These are phyloP conservation scores for Ibycter americanus DNA, from an alignment of 2,797 vertebrate species.

Conservation along the genomic window DNA sequence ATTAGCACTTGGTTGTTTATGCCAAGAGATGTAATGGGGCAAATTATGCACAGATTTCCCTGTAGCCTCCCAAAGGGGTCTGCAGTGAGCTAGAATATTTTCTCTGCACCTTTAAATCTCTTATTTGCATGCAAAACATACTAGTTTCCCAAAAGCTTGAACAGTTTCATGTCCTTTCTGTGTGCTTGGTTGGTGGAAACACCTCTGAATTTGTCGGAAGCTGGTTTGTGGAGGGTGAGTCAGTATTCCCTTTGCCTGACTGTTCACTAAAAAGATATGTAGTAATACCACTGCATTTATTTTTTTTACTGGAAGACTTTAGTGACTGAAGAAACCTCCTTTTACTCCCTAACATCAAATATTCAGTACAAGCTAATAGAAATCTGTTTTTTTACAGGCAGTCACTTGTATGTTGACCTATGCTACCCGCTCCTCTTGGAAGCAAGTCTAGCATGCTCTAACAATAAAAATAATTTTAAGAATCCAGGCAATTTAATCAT, in stretches of 20 bases:
- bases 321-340: background rate
- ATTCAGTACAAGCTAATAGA: background rate
- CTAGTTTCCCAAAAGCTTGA: background rate
- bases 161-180: background rate
- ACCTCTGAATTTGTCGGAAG: background rate
- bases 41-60: background rate
- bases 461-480: background rate
- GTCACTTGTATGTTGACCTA: background rate
- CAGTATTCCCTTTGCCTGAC: background rate
- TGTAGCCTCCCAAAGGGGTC: background rate
- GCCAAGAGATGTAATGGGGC: background rate
- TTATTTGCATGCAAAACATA: background rate
- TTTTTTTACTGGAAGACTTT: background rate
- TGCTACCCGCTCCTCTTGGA: background rate
- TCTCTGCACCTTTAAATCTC: background rate
- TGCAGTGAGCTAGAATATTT: background rate
- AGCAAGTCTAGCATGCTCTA: background rate
- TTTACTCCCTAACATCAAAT: background rate
- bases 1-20: background rate
- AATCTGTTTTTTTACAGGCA: rapidly evolving
- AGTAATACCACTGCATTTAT: background rate
- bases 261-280: background rate
- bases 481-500: background rate
- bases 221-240: background rate
- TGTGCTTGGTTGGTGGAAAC: background rate